phyloP scores from a whole-genome alignment of 2,113 vertebrate species.

The Danio rerio region DNA sequence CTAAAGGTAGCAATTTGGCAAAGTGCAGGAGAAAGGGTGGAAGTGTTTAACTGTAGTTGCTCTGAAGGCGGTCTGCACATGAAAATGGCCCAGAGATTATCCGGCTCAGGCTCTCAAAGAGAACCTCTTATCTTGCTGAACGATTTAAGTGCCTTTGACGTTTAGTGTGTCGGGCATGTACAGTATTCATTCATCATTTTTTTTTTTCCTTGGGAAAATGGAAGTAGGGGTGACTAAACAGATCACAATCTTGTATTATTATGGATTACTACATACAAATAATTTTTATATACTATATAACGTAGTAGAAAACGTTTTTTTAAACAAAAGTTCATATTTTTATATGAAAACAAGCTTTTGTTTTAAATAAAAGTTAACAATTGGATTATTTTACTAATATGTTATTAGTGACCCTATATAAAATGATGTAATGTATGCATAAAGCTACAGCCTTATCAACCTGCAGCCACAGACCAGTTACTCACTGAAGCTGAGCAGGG shows the following conservation, averaged over 20 bases:
- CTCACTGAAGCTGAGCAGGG: too few species aligned
- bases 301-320: too few species aligned
- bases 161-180: not conserved
- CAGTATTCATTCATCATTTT: slow-evolving; percentile 1
- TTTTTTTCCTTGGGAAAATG: not conserved
- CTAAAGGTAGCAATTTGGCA: slow-evolving; percentile 20
- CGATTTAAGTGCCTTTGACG: not conserved
- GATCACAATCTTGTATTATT: not conserved
- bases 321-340: too few species aligned
- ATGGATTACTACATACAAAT: too few species aligned
- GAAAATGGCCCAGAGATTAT: slow-evolving; percentile 10
- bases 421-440: too few species aligned
- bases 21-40: not conserved
- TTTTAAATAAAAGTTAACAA: too few species aligned
- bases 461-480: too few species aligned
- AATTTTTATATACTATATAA: too few species aligned
- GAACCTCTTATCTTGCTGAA: slow-evolving; percentile 32
- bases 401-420: too few species aligned
- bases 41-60: slow-evolving; percentile 29
- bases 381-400: too few species aligned
- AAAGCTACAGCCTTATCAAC: too few species aligned
- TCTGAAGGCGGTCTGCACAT: not conserved
- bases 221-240: not conserved
- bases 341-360: too few species aligned
- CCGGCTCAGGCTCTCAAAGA: not conserved